These are phyloP conservation scores for Drosophila setosimentum DNA, from an alignment of 2,888 invertebrate genomes.

Conservation along the genomic window DNA sequence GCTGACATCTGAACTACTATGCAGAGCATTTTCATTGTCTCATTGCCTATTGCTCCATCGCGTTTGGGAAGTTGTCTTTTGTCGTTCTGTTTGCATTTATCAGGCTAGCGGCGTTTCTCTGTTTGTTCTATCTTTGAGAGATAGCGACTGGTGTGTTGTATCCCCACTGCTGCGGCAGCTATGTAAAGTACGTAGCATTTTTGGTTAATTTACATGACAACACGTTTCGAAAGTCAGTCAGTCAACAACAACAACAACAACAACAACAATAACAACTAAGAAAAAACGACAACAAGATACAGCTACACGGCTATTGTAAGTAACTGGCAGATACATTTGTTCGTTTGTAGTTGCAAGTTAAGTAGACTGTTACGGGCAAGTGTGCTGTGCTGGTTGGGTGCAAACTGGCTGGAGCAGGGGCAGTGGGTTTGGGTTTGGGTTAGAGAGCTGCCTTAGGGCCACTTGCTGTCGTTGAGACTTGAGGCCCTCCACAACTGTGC, in stretches of 20 bases:
- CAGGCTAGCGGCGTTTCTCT: conserved; percentile 56
- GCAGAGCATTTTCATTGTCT: conserved; percentile 23
- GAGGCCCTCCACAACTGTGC: conserved; percentile 22
- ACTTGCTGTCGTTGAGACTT: conserved; percentile 46
- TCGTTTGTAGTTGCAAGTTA: conserved; percentile 71
- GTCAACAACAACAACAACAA: conserved; percentile 32
- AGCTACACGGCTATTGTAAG: conserved; percentile 48
- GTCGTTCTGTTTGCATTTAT: conserved; percentile 72
- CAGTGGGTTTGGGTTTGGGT: neutral
- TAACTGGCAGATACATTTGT: conserved; percentile 71
- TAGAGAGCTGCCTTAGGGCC: conserved; percentile 48
- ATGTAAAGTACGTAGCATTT: conserved; percentile 60
- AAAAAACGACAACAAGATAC: conserved; percentile 45
- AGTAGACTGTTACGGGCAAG: conserved; percentile 68
- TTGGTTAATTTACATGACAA: conserved; percentile 79
- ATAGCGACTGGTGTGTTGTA: conserved; percentile 33
- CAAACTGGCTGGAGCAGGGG: neutral
- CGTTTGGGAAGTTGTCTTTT: conserved; percentile 15
- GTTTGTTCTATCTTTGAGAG: conserved; percentile 62
- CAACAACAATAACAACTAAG: conserved; percentile 18
- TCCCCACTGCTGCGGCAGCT: conserved; percentile 35
- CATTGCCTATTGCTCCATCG: neutral
- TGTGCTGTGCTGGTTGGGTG: neutral
- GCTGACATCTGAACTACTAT: conserved; percentile 35
- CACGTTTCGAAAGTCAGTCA: conserved; percentile 79